These are phyloP conservation scores for Reinhardtius hippoglossoides DNA, from an alignment of 2,113 vertebrate genomes.

Conservation along the genomic window DNA sequence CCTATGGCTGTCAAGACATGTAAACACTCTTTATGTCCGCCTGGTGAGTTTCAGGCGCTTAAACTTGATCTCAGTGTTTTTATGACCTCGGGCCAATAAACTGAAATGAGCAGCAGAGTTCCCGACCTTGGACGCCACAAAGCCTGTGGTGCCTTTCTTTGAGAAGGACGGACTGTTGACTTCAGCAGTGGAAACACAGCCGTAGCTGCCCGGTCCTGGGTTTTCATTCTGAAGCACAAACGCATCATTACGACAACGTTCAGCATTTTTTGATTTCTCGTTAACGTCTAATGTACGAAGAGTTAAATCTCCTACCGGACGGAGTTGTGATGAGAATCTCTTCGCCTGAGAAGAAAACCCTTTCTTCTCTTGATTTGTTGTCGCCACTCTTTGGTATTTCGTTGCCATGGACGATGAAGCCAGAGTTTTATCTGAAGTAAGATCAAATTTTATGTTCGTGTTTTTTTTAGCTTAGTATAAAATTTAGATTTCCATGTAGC, in stretches of 20 bases:
- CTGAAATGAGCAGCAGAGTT: background rate
- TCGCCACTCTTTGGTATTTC: constrained; percentile 60
- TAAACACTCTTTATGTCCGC: background rate
- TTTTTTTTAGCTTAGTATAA: background rate
- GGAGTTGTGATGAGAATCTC: constrained; percentile 72
- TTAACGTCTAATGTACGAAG: background rate
- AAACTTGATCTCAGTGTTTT: background rate
- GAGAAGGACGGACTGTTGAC: constrained; percentile 82
- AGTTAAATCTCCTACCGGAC: constrained; percentile 63
- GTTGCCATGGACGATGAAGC: constrained; percentile 72
- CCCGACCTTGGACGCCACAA: constrained; percentile 83
- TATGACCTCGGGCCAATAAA: constrained; percentile 1
- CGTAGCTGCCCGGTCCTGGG: constrained; percentile 83
- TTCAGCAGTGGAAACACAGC: constrained; percentile 64
- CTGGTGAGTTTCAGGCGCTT: background rate
- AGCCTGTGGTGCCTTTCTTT: constrained; percentile 83
- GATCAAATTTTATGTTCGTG: too few relatives aligned
- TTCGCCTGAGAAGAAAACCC: constrained; percentile 82
- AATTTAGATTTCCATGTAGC: background rate
- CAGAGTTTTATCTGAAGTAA: background rate
- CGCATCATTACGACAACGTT: constrained; percentile 20
- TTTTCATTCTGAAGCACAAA: constrained; percentile 77
- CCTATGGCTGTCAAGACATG: background rate
- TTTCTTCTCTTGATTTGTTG: constrained; percentile 68
- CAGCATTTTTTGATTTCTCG: background rate